A percentile compares a stretch with the other conserved stretches of the same genome.
phyloP scores from a whole-genome alignment of 2,113 vertebrate species.

The Mus pahari region DNA sequence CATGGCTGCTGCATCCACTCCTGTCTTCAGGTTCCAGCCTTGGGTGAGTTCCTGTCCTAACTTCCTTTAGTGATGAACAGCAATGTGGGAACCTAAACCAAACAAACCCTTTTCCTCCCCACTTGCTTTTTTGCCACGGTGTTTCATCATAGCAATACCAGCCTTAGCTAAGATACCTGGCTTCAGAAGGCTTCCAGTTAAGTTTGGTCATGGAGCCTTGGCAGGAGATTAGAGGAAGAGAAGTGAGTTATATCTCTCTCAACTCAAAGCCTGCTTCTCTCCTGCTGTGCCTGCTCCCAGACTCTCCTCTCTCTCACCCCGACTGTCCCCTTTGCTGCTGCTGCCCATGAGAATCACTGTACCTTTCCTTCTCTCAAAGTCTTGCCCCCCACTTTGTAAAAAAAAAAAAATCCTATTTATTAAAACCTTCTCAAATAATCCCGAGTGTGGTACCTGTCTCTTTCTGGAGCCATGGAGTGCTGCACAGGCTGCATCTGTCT shows the following conservation, averaged over 20 bases:
- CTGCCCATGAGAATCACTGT: neutral
- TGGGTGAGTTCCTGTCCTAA: no score
- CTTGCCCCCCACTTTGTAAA: neutral
- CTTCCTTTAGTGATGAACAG: no score
- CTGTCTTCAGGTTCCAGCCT: no score
- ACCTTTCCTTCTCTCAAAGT: constrained; percentile 15
- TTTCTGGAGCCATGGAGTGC: constrained; percentile 22
- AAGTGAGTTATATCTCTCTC: neutral
- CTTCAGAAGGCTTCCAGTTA: neutral
- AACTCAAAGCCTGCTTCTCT: neutral
- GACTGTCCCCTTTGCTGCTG: neutral
- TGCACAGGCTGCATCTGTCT: neutral
- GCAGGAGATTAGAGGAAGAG: constrained; percentile 37
- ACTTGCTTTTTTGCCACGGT: no score
- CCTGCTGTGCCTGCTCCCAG: neutral
- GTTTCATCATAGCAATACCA: no score
- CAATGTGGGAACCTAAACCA: no score
- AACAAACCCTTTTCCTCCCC: no score
- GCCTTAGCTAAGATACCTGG: neutral
- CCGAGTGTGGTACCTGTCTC: constrained; percentile 28
- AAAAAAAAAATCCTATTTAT: constrained; percentile 4
- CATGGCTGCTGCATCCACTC: no score
- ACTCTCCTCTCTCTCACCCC: neutral
- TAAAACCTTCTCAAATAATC: constrained; percentile 51
- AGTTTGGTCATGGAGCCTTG: neutral